Evolutionary conservation across 2,113 vertebrate species (phyloP).

Genomic region (Polypterus senegalus): DNA sequence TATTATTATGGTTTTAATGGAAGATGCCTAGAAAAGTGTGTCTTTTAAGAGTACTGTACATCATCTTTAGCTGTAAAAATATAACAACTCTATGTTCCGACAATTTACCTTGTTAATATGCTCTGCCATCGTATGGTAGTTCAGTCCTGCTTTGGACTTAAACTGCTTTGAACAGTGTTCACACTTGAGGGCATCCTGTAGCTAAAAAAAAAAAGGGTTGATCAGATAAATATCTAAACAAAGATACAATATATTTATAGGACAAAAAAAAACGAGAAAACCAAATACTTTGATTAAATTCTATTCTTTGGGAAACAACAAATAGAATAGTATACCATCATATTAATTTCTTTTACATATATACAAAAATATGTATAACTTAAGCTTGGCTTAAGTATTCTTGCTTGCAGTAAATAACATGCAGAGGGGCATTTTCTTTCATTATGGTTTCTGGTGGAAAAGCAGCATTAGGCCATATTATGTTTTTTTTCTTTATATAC

Average conservation of each 20-base stretch:
- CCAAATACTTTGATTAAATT: neutral
- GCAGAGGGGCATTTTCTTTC: too few relatives aligned
- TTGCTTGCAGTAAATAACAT: too few relatives aligned
- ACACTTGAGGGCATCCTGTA: constrained; percentile 90
- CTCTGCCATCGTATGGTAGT: constrained; percentile 93
- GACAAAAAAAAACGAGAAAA: neutral
- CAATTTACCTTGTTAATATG: constrained; percentile 74
- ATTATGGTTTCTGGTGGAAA: too few relatives aligned
- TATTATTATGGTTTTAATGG: neutral
- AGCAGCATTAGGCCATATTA: too few relatives aligned
- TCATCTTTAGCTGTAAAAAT: neutral
- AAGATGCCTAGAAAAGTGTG: too few relatives aligned
- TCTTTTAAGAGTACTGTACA: too few relatives aligned
- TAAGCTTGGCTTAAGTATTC: too few relatives aligned
- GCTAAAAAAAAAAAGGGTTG: constrained; percentile 41
- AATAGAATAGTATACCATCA: too few relatives aligned
- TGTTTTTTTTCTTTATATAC: too few relatives aligned
- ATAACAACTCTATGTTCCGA: neutral
- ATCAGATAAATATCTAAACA: neutral
- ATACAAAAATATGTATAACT: too few relatives aligned
- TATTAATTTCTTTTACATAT: too few relatives aligned
- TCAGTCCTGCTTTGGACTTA: constrained; percentile 92
- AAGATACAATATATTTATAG: neutral
- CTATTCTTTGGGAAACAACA: too few relatives aligned
- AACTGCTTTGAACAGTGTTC: constrained; percentile 94